Evolutionary conservation across 2,797 vertebrate species (phyloP), one percentile per base, ranked within the genome.

Genomic region (Mus spretus): DNA sequence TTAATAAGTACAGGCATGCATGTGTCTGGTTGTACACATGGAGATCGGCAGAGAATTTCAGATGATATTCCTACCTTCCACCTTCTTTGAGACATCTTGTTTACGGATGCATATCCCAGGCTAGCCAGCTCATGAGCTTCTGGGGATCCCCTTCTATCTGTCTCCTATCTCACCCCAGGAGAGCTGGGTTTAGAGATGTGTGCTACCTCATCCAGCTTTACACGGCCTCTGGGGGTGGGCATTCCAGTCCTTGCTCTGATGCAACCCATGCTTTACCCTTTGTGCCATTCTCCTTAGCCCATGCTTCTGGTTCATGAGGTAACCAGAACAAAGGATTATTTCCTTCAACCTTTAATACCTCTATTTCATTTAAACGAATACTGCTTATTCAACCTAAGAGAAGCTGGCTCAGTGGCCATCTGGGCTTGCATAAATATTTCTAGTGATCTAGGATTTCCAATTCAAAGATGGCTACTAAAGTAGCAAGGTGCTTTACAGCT

Each of bases 331-430:
- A 80, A 86, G 77, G 12, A 86, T 63, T 85, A 78, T 83, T 95
- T 96, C 61, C 61, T 91, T 89, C 40, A 90, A 87, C 31, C 22
- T 88, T 93, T 74, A 84, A 44, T 88, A 59, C 59, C 47, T 34
- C 14, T 86, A 37, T 40, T 28, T 65, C 12, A 91, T 88, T 90
- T 40, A 81, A 97, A 63, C 28, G 19, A 95, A 63, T 82, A 37
- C 26, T 90, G 44, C 6, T 75, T 2, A 72, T 72, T 72, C 31
- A 26, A 1, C 75, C 20, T 40, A 67, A 22, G 55, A 93, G 70
- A 85, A 86, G 61, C 37, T 34, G 74, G 67, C 26, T 77, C 0
- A 26, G 70, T 72, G 40, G 6, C 65, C 31, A 74, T 92, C 31
- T 65, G 53, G 67, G 90, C 57, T 95, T 93, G 55, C 9, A 34